phyloP scores from a whole-genome alignment of 2,113 vertebrate genomes.

The Coturnix japonica region DNA sequence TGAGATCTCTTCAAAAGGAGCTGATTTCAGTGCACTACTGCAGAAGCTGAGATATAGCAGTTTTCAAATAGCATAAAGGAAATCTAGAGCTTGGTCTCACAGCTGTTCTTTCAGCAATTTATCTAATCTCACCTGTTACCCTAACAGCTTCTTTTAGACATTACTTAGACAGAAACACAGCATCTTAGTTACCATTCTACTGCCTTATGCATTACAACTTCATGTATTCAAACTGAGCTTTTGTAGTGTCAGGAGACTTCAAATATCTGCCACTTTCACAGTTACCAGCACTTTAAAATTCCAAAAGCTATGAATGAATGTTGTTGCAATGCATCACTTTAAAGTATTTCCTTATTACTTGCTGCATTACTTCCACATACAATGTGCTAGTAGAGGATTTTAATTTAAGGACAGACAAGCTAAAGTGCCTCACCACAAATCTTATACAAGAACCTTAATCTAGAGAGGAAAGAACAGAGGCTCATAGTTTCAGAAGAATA shows the following conservation, averaged over 20 bases:
- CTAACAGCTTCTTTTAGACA: neutral
- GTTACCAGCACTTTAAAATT: neutral
- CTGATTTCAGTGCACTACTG: neutral
- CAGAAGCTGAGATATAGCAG: neutral
- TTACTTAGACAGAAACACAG: neutral
- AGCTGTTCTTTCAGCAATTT: neutral
- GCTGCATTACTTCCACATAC: neutral
- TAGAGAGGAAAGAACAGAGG: neutral
- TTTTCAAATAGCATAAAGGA: neutral
- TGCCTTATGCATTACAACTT: neutral
- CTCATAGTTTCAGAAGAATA: neutral
- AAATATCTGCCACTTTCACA: neutral
- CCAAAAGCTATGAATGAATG: neutral
- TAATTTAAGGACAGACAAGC: neutral
- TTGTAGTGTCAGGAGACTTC: neutral
- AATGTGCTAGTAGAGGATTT: neutral
- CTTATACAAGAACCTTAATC: neutral
- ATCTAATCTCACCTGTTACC: neutral
- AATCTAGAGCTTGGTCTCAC: neutral
- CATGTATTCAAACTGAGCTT: neutral
- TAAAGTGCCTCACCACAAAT: neutral
- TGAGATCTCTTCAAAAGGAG: neutral
- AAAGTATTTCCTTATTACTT: neutral
- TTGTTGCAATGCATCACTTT: neutral
- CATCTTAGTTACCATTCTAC: neutral